phyloP scores from a whole-genome alignment of 2,797 vertebrate species.

The Pseudocheirus occidentalis region DNA sequence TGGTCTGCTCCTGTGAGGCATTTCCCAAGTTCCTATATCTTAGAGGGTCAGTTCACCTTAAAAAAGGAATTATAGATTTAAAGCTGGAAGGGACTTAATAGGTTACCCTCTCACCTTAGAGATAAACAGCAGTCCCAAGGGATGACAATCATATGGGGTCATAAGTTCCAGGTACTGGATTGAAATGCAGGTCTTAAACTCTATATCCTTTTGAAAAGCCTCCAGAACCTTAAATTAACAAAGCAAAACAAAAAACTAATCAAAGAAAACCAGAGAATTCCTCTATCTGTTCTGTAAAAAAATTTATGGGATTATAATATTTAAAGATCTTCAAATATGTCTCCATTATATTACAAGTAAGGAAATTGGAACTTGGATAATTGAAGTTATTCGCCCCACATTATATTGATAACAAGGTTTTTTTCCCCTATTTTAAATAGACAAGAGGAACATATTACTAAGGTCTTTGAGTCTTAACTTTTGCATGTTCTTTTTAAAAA shows the following conservation, averaged over 20 bases:
- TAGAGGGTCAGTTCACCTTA: background rate
- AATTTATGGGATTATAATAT: background rate
- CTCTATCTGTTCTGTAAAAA: background rate
- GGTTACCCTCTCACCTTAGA: background rate
- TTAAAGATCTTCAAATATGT: background rate
- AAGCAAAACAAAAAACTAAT: background rate
- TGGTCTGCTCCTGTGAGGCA: background rate
- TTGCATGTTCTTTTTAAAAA: background rate
- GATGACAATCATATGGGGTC: background rate
- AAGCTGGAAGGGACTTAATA: background rate
- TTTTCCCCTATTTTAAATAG: background rate
- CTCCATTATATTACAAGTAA: background rate
- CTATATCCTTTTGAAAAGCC: background rate
- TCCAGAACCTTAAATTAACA: background rate
- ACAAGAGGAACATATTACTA: background rate
- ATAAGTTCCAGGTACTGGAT: background rate
- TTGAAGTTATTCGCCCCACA: background rate
- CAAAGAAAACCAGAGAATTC: background rate
- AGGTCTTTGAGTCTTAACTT: background rate
- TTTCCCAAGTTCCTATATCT: background rate
- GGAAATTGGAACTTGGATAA: background rate
- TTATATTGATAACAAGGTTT: background rate
- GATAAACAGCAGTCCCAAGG: background rate
- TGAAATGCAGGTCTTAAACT: background rate
- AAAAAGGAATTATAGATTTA: background rate